phyloP scores from a whole-genome alignment of 2,113 vertebrate genomes.

The Cottus gobio region DNA sequence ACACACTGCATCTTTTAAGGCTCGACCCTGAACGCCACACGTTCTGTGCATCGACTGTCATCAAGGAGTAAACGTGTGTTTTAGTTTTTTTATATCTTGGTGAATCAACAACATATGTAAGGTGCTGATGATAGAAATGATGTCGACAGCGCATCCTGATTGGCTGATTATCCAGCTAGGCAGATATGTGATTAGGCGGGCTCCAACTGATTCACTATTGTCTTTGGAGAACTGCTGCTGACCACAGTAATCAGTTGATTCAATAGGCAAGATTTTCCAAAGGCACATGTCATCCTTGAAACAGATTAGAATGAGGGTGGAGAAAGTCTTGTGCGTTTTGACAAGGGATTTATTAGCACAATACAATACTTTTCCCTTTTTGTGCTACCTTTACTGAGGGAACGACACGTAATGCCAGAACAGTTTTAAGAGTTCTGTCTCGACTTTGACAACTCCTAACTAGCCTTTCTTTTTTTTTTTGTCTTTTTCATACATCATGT shows the following conservation, averaged over 20 bases:
- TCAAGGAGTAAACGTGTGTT: not conserved
- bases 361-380: not conserved
- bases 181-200: conserved; percentile 30
- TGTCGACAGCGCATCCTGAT: conserved; percentile 45
- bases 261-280: conserved; percentile 16
- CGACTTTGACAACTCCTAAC: conserved; percentile 11
- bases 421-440: not conserved
- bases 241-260: conserved; percentile 42
- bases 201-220: conserved; percentile 53
- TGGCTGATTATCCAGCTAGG: conserved; percentile 53
- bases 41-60: not conserved
- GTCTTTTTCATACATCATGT: conserved; percentile 6
- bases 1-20: not conserved
- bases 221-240: conserved; percentile 40
- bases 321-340: not conserved
- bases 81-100: not conserved
- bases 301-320: not conserved
- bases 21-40: not conserved
- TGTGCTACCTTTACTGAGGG: not conserved
- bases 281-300: not conserved
- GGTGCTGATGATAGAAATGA: not conserved
- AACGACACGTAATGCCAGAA: not conserved
- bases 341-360: not conserved
- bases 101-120: not conserved
- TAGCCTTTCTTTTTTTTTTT: not conserved